Evolutionary conservation across 2,797 vertebrate species (phyloP), one percentile per base, ranked within the genome.

Genomic region (Sebastes diploproa): DNA sequence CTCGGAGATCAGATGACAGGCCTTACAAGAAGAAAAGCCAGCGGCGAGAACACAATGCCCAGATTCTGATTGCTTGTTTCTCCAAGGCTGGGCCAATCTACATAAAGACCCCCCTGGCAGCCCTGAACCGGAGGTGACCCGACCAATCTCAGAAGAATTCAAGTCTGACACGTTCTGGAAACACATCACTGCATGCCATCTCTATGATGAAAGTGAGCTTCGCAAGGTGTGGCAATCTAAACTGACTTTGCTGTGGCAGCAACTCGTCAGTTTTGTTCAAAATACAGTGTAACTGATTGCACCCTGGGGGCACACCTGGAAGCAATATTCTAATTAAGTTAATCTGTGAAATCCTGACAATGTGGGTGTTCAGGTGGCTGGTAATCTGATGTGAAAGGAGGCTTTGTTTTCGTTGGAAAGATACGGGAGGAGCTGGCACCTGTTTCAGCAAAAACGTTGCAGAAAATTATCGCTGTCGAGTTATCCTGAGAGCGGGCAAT

Each of bases 281-380:
- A 30, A 93, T 89, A 86, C 84, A 89, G 83, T 83, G 88, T 80
- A 88, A 89, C 88, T 92, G 94, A 94, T 91, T 92, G 86, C 88
- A 77, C 81, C 88, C 91, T 16, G 80, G 83, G 88, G 87, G 88
- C 85, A 87, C 93, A 95, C 94, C 94, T 95, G 95, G 91, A 92
- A 91, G 89, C 92, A 87, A 94, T 91, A 93, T 94, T 94, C 88
- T 90, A 92, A 95, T 93, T 89, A 90, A 91, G 90, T 92, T 93
- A 94, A 95, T 94, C 91, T 91, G 91, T 88, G 84, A 95, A 94
- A 90, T 90, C 80, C 94, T 87, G 90, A 93, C 92, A 92, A 88
- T 90, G 92, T 91, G 91, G 88, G 90, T 86, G 90, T 94, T 94
- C 86, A 91, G 91, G 90, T 93, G 93, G 75, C 85, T 88, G 80